These are phyloP conservation scores for Eleutherodactylus coqui DNA, from an alignment of 2,797 vertebrate genomes.

Conservation along the genomic window DNA sequence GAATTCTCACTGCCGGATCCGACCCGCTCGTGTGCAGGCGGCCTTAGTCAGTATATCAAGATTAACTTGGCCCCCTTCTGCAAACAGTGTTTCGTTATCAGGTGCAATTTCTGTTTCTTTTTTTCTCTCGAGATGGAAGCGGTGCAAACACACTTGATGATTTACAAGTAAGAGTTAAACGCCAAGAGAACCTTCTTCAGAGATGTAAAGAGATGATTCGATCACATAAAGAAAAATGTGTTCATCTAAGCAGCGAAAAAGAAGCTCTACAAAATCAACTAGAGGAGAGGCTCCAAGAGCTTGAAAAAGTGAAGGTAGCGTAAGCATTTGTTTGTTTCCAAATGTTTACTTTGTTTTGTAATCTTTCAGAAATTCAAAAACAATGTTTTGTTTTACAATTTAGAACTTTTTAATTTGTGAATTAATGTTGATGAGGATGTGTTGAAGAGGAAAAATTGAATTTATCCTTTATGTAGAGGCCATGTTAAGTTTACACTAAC, in stretches of 20 bases:
- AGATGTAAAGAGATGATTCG: conserved; percentile 87
- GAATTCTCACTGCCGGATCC: no score
- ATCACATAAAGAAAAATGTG: conserved; percentile 84
- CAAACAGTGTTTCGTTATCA: neutral
- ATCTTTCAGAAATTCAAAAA: no score
- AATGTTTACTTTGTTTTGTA: neutral
- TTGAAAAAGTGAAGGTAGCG: conserved; percentile 94
- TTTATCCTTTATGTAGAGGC: no score
- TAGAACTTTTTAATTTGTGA: no score
- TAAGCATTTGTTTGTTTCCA: neutral
- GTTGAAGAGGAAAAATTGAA: no score
- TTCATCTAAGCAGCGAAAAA: conserved; percentile 88
- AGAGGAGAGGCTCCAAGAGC: conserved; percentile 92
- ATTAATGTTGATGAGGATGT: no score
- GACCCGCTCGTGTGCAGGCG: no score
- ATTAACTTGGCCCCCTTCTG: no score
- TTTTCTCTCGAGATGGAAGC: conserved; percentile 73
- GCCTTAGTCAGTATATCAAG: no score
- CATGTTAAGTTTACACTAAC: no score
- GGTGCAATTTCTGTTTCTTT: neutral
- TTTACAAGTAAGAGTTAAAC: conserved; percentile 85
- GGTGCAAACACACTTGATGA: conserved; percentile 77
- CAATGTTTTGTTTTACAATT: no score
- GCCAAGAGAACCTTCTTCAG: conserved; percentile 91
- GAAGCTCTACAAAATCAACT: conserved; percentile 94